These are phyloP conservation scores for Belgica antarctica DNA, from an alignment of 2,888 invertebrate species.

Conservation along the genomic window DNA sequence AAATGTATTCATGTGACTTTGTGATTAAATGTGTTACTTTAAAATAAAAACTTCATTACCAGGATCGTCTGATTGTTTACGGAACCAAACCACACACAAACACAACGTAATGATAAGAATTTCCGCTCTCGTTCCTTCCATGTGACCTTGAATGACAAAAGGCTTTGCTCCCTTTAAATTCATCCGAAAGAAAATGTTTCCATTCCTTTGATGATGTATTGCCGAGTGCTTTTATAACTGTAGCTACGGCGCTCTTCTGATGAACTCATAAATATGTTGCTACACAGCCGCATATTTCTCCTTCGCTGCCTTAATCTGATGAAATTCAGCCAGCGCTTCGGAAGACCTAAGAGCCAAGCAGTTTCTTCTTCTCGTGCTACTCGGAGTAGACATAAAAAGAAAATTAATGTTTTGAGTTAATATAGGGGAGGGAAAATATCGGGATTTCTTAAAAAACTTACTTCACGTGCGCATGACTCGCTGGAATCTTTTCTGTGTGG, in stretches of 20 bases:
- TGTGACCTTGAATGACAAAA: too few species aligned
- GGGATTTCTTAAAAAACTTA: slow-evolving; percentile 5
- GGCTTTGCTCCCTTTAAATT: too few species aligned
- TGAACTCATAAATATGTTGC: neutral
- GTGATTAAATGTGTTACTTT: too few species aligned
- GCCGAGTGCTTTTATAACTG: neutral
- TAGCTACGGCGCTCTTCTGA: neutral
- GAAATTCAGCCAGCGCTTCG: too few species aligned
- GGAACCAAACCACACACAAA: too few species aligned
- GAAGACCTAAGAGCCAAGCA: too few species aligned
- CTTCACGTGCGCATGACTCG: slow-evolving; percentile 16
- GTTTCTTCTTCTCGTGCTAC: neutral
- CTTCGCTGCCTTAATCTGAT: neutral
- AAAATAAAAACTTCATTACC: too few species aligned
- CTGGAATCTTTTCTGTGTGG: slow-evolving; percentile 13
- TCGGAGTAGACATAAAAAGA: slow-evolving; percentile 13
- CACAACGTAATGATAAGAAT: too few species aligned
- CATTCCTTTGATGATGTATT: neutral
- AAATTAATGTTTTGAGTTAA: slow-evolving; percentile 31
- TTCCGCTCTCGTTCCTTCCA: too few species aligned
- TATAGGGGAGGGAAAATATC: slow-evolving; percentile 9
- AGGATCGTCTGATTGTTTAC: too few species aligned
- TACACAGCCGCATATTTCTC: neutral
- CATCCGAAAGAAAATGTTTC: neutral
- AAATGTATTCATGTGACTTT: too few species aligned